A percentile compares a stretch with the other conserved stretches of the same genome.
phyloP scores from a whole-genome alignment of 2,113 vertebrate species.

The Catagonus wagneri region DNA sequence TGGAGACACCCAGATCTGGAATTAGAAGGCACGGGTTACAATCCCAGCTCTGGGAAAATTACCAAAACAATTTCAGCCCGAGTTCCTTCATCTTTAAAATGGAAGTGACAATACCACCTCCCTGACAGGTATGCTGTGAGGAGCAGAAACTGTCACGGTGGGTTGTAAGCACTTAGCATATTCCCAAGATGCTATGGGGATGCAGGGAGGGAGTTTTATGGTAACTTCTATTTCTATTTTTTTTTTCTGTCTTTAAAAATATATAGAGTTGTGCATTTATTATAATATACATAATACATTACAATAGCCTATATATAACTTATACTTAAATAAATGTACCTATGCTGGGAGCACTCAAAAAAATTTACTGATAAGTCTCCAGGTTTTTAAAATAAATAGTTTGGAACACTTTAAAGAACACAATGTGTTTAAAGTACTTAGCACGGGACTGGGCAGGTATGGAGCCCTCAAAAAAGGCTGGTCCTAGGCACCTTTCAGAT shows the following conservation, averaged over 20 bases:
- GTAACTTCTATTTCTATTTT: constrained; percentile 35
- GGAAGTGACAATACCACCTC: background rate
- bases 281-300: constrained; percentile 42
- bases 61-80: background rate
- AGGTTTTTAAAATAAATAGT: background rate
- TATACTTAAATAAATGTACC: constrained; percentile 46
- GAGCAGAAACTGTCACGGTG: background rate
- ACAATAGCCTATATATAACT: constrained; percentile 52
- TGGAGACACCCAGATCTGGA: background rate
- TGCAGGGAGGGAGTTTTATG: background rate
- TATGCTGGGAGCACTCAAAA: constrained; percentile 46
- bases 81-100: background rate
- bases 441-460: background rate
- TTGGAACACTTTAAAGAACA: constrained; percentile 12
- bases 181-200: background rate
- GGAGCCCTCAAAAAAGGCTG: background rate
- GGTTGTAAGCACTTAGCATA: background rate
- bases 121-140: background rate
- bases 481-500: background rate
- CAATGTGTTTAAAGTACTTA: background rate
- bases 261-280: constrained; percentile 43
- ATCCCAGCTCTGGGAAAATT: background rate
- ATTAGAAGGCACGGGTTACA: background rate
- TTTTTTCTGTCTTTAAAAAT: constrained; percentile 53
- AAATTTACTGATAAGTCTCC: constrained; percentile 32